A percentile compares a stretch with the other conserved stretches of the same genome.
Conservation (phyloP, 1,140 invertebrate genomes). For the Copidosoma floridanum region DNA sequence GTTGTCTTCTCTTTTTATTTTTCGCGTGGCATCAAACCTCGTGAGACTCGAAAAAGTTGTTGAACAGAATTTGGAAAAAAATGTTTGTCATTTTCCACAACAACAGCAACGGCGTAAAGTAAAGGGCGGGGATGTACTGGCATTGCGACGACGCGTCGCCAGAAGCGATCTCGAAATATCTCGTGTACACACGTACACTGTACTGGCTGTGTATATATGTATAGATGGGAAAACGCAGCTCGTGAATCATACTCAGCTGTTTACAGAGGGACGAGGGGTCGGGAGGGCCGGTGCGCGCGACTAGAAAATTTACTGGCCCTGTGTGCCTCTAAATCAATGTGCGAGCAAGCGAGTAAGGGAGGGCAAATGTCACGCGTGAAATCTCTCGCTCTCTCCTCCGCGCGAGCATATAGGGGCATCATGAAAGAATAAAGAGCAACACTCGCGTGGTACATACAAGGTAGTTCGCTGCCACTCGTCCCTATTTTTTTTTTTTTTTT, state of each 20-base stretch:
- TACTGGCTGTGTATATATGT: no score
- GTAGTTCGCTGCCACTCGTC: conserved; percentile 19
- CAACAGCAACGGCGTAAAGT: no score
- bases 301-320: conserved; percentile 24
- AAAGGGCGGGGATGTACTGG: no score
- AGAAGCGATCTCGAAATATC: no score
- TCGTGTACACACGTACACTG: neutral
- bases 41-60: no score
- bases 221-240: no score
- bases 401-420: neutral
- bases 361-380: neutral
- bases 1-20: no score
- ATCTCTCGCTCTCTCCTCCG: neutral
- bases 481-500: neutral
- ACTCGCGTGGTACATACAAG: conserved; percentile 10
- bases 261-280: neutral
- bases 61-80: no score
- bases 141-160: neutral
- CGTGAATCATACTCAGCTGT: conserved; percentile 24
- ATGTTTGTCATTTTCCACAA: no score
- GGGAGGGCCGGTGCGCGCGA: neutral
- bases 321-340: conserved; percentile 24
- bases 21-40: no score
- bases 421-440: conserved; percentile 26
- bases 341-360: neutral